Conservation (phyloP, 2,888 invertebrate genomes). For the Platycheirus albimanus region DNA sequence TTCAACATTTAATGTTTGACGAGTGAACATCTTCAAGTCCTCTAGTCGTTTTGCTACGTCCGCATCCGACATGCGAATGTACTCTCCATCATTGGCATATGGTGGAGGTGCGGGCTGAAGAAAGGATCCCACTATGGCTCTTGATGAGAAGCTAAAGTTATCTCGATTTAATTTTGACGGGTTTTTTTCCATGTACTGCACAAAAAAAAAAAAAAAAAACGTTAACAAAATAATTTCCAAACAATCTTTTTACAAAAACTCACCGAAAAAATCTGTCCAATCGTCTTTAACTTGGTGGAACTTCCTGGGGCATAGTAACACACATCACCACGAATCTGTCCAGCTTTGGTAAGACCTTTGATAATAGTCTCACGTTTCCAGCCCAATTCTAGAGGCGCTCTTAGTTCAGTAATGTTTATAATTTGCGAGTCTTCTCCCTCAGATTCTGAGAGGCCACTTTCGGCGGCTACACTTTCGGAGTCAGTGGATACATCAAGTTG, state of each 20-base stretch:
- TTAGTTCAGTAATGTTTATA: conserved; percentile 84
- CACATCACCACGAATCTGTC: conserved; percentile 96
- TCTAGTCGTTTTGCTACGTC: conserved; percentile 91
- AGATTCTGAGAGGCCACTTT: conserved; percentile 85
- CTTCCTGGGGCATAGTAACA: conserved; percentile 90
- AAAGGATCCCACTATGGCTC: conserved; percentile 95
- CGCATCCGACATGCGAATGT: conserved; percentile 89
- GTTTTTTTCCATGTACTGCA: conserved; percentile 90
- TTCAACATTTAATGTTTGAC: conserved; percentile 88
- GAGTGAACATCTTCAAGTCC: conserved; percentile 86
- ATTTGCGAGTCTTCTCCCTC: conserved; percentile 84
- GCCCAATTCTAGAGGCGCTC: conserved; percentile 88
- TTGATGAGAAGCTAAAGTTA: conserved; percentile 96
- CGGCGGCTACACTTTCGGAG: conserved; percentile 85
- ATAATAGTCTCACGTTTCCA: conserved; percentile 98
- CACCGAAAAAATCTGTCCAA: conserved; percentile 87
- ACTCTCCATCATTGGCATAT: conserved; percentile 87
- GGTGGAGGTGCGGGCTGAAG: conserved; percentile 89
- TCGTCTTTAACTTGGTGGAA: conserved; percentile 85
- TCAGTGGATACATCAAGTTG: conserved; percentile 85
- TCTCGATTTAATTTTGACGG: conserved; percentile 89
- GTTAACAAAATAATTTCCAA: too few species aligned
- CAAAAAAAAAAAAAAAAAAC: too few species aligned
- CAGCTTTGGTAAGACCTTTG: conserved; percentile 92
- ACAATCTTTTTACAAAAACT: conserved; percentile 77